These are phyloP conservation scores for Clavelina lepadiformis DNA, from an alignment of 23 tunicate genomes.

Conservation along the genomic window DNA sequence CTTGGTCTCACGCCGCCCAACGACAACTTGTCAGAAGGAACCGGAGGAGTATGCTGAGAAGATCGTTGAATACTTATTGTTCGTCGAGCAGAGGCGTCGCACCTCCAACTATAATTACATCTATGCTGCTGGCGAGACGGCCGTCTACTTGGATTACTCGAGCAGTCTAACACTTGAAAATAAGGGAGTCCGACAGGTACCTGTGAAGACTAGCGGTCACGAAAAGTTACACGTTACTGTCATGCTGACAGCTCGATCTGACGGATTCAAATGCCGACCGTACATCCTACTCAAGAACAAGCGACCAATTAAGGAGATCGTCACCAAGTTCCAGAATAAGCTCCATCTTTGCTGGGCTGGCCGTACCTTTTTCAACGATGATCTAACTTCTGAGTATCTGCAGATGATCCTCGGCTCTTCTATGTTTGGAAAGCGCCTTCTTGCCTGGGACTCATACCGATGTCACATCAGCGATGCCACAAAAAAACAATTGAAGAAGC, in stretches of 20 bases:
- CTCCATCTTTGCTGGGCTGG: no score
- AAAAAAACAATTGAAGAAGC: no score
- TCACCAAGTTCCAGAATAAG: conserved; percentile 9
- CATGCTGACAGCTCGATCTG: conserved; percentile 17
- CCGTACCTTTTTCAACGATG: not conserved
- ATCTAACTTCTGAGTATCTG: not conserved
- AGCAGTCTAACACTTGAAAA: no score
- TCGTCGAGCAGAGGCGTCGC: no score
- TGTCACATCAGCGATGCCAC: no score
- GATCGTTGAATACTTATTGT: conserved; percentile 6
- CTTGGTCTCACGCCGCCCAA: conserved; percentile 10
- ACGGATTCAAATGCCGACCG: no score
- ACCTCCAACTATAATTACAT: no score
- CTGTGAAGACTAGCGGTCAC: conserved; percentile 15
- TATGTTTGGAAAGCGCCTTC: conserved; percentile 17
- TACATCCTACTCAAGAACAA: no score
- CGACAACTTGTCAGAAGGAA: conserved; percentile 18
- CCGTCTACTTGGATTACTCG: no score
- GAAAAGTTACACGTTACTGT: conserved; percentile 6
- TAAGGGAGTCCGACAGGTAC: conserved; percentile 18
- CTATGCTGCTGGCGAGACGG: no score
- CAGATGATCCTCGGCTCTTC: conserved; percentile 9
- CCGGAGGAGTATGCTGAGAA: conserved; percentile 9
- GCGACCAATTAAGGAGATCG: conserved; percentile 4
- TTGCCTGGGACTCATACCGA: conserved; percentile 16